Conservation (phyloP, 1,140 invertebrate genomes). For the Cherax quadricarinatus region DNA sequence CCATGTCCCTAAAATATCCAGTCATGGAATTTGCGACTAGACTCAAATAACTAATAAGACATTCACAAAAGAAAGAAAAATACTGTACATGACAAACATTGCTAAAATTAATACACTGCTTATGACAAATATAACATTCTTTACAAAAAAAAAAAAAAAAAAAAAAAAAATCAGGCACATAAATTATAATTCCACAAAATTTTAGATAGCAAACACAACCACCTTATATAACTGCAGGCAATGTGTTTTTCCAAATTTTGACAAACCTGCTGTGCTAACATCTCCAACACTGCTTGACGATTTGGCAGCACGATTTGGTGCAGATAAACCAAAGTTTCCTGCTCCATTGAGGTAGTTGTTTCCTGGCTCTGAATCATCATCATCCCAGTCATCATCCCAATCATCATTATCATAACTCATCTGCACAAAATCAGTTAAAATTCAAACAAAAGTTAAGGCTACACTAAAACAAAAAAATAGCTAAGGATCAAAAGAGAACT, state of each 20-base stretch:
- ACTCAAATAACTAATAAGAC: not conserved
- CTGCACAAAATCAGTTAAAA: not conserved
- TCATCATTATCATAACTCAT: slow-evolving; percentile 79
- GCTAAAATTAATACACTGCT: not conserved
- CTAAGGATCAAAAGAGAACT: slow-evolving; percentile 21
- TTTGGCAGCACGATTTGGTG: slow-evolving; percentile 36
- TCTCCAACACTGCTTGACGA: slow-evolving; percentile 49
- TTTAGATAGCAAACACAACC: not conserved
- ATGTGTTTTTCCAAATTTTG: not conserved
- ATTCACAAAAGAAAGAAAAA: slow-evolving; percentile 6
- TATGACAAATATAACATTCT: not conserved
- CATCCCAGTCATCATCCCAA: slow-evolving; percentile 93
- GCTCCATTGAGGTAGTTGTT: slow-evolving; percentile 74
- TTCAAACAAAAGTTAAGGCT: not conserved
- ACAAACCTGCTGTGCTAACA: slow-evolving; percentile 69
- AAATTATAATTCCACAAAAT: not conserved
- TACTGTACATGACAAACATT: not conserved
- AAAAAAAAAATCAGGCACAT: not conserved
- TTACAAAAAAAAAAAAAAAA: not conserved
- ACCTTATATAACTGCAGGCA: not conserved
- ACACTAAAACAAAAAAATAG: not conserved
- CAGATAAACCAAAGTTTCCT: slow-evolving; percentile 72
- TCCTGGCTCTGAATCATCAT: slow-evolving; percentile 86
- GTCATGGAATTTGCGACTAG: not conserved
- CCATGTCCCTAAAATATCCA: not conserved